These are phyloP conservation scores for Oscheius sp. DNA, from an alignment of 2,888 invertebrate species.

Conservation along the genomic window DNA sequence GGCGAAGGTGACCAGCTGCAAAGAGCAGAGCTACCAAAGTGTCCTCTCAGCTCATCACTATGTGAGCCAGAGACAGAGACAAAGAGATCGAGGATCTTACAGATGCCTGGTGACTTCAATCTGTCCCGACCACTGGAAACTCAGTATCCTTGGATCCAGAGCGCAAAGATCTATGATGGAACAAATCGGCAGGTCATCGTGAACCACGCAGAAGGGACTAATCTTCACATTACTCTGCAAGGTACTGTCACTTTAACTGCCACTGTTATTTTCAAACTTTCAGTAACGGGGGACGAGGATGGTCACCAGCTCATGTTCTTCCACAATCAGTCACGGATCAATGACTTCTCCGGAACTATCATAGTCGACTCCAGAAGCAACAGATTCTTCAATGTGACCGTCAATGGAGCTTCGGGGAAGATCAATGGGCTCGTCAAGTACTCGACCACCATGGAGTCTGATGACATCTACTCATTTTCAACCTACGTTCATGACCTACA, in stretches of 20 bases:
- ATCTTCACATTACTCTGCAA: constrained; percentile 65
- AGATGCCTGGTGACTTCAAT: constrained; percentile 60
- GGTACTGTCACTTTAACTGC: constrained; percentile 16
- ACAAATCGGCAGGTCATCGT: constrained; percentile 65
- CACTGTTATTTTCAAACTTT: constrained; percentile 1
- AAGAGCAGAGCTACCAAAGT: constrained; percentile 66
- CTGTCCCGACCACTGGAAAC: constrained; percentile 62
- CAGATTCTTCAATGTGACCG: constrained; percentile 67
- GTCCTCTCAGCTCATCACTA: constrained; percentile 70
- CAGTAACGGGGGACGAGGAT: constrained; percentile 51
- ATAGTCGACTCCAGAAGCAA: constrained; percentile 62
- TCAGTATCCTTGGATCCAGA: constrained; percentile 67
- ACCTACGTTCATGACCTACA: constrained; percentile 64
- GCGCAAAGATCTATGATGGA: constrained; percentile 65
- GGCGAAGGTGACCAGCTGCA: constrained; percentile 69
- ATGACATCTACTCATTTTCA: constrained; percentile 66
- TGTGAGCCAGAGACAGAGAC: constrained; percentile 43
- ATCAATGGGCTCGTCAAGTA: constrained; percentile 61
- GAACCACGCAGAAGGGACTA: constrained; percentile 68
- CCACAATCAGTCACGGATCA: constrained; percentile 68
- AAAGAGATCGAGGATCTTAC: not conserved
- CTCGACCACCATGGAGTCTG: constrained; percentile 52
- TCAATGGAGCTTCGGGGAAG: constrained; percentile 65
- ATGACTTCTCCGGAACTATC: constrained; percentile 67
- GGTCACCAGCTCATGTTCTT: constrained; percentile 63